phyloP scores from a whole-genome alignment of 2,888 invertebrate genomes.

The Tubulanus polymorphus region DNA sequence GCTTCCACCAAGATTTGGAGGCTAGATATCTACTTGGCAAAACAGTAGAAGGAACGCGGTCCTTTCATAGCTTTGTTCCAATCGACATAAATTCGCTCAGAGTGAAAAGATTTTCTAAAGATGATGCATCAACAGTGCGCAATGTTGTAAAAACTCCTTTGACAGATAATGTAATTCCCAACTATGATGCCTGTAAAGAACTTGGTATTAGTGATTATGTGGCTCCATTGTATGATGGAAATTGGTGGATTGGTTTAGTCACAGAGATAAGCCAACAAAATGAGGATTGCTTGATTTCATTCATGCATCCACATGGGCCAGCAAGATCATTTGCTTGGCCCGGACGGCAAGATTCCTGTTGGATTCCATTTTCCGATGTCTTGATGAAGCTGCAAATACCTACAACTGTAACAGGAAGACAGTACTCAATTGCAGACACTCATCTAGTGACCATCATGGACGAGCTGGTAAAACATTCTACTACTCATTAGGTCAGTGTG shows the following conservation, averaged over 20 bases:
- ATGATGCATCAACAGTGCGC: no score
- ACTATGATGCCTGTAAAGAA: neutral
- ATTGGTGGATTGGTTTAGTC: neutral
- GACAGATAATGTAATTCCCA: no score
- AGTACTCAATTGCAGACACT: no score
- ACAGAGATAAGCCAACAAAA: neutral
- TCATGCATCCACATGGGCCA: constrained; percentile 8
- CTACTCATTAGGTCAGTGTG: no score
- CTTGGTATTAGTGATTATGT: neutral
- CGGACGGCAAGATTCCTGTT: neutral
- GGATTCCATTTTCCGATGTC: neutral
- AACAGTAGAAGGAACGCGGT: neutral
- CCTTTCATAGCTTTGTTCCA: neutral
- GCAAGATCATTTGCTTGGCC: constrained; percentile 3
- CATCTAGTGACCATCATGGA: no score
- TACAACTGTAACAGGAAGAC: no score
- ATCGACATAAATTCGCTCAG: neutral
- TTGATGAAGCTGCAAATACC: no score
- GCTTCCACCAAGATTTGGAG: neutral
- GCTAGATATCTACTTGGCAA: neutral
- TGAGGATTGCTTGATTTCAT: neutral
- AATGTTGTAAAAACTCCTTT: no score
- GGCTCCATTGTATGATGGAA: neutral
- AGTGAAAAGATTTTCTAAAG: neutral
- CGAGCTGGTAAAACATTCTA: no score